phyloP scores from a whole-genome alignment of 2,113 vertebrate species.

The Anseranas semipalmata region DNA sequence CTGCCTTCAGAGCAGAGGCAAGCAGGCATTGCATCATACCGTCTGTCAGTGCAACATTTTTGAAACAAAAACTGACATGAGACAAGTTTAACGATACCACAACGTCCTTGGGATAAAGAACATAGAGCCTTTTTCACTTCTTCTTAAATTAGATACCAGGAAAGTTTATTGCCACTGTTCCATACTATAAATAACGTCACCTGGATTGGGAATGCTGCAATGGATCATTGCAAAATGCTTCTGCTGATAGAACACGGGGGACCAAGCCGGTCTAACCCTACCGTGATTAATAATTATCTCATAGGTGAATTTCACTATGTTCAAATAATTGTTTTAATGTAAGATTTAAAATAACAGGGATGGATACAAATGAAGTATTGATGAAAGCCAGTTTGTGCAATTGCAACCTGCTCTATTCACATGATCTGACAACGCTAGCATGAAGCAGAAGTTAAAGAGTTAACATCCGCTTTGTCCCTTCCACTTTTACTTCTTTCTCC shows the following conservation, averaged over 20 bases:
- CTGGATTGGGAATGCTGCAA: slow-evolving; percentile 1
- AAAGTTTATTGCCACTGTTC: neutral
- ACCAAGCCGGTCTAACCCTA: neutral
- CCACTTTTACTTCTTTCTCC: neutral
- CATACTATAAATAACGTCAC: neutral
- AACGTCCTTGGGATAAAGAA: neutral
- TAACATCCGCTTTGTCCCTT: neutral
- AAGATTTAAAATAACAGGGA: neutral
- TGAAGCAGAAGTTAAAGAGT: neutral
- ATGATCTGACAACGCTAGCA: neutral
- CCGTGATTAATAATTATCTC: neutral
- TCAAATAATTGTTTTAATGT: neutral
- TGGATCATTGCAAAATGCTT: slow-evolving; percentile 23
- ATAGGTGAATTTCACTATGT: neutral
- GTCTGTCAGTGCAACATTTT: neutral
- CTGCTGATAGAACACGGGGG: slow-evolving; percentile 1
- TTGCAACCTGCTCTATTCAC: neutral
- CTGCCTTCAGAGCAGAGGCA: neutral
- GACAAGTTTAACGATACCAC: neutral
- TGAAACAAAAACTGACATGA: slow-evolving; percentile 3
- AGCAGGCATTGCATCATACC: neutral
- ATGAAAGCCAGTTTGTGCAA: neutral
- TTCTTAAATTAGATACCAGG: neutral
- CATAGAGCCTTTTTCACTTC: neutral
- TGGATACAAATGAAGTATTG: neutral